Evolutionary conservation across 2,113 vertebrate genomes (phyloP).

Genomic region (Oenanthe melanoleuca): DNA sequence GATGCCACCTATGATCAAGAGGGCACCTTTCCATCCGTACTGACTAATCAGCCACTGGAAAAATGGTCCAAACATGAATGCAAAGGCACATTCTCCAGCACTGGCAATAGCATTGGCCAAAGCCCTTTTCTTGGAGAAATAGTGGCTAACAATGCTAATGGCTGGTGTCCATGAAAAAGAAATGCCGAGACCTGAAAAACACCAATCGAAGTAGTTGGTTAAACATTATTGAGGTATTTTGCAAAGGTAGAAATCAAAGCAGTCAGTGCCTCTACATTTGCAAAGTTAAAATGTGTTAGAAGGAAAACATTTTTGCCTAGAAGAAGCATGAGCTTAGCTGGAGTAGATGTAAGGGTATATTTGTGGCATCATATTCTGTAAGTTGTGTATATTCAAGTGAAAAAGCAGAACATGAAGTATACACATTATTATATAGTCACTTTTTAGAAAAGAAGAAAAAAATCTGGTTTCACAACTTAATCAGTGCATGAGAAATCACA

Average conservation of each 20-base stretch:
- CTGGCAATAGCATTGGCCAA: constrained; percentile 77
- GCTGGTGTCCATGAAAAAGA: constrained; percentile 77
- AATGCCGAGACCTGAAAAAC: constrained; percentile 71
- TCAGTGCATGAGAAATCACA: background rate
- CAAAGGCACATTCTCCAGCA: constrained; percentile 78
- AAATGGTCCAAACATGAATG: constrained; percentile 40
- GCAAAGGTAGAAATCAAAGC: background rate
- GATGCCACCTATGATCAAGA: constrained; percentile 55
- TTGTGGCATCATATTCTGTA: background rate
- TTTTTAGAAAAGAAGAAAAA: background rate
- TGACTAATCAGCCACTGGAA: constrained; percentile 59
- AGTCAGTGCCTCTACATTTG: background rate
- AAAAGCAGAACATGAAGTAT: background rate
- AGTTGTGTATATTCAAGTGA: background rate
- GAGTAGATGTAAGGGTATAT: background rate
- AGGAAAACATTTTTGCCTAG: background rate
- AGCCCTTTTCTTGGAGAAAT: constrained; percentile 76
- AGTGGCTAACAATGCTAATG: constrained; percentile 80
- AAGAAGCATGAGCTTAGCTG: background rate
- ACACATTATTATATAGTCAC: background rate
- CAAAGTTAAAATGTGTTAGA: background rate
- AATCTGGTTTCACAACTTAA: background rate
- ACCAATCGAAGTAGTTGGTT: background rate
- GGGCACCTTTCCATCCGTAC: constrained; percentile 57
- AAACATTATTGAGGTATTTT: background rate